Evolutionary conservation across 2,888 invertebrate genomes (phyloP), one percentile per base, ranked within the genome.

Genomic region (Andrena haemorrhoa): DNA sequence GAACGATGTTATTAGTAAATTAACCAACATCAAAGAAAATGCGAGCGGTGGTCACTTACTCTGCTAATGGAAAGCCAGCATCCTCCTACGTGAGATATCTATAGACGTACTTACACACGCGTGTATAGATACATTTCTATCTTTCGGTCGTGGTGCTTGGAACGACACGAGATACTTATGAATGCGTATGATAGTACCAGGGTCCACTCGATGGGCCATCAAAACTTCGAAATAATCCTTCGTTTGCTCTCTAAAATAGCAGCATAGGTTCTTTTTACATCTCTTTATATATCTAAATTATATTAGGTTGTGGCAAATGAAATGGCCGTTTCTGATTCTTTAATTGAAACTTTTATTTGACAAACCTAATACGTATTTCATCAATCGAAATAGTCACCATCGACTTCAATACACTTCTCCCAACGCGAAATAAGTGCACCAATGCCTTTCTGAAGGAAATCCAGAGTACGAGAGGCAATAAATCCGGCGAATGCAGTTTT

Each of bases 21-120:
- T 94, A 94, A 94, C 93, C 90, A 92, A 93, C 93, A 94, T 94
- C 94, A 94, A 94, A 94, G 94, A 94, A 94, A 93, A 92, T 89
- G 90, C 89, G 89, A 84, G 89, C 90, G 89, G 83, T 90, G 92
- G 92, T 92, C 93, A 92, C 92, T 92, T 90, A 92, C 91, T 92
- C 90, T 86, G 87, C 90, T 92, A 91, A 92, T 92, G 92, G 91
- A 91, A 90, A 90, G 87, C 89, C 80, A 78, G 88, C 88, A 88
- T 88, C 90, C 83, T 85, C 68, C 80, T 80, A 47, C 64, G 80
- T 53, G 60, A 66, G 64, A 85, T 78, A 79, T 72, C 85, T 78
- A 87, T 82, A 76, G 76, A 64, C 61, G 70, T 79, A 78, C 75
- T 69, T 76, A 82, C 63, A 58, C 65, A 75, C 65, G 77, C n/a